Conservation (phyloP, 92 coral and sea anemone species). For the Actinostola sp. region DNA sequence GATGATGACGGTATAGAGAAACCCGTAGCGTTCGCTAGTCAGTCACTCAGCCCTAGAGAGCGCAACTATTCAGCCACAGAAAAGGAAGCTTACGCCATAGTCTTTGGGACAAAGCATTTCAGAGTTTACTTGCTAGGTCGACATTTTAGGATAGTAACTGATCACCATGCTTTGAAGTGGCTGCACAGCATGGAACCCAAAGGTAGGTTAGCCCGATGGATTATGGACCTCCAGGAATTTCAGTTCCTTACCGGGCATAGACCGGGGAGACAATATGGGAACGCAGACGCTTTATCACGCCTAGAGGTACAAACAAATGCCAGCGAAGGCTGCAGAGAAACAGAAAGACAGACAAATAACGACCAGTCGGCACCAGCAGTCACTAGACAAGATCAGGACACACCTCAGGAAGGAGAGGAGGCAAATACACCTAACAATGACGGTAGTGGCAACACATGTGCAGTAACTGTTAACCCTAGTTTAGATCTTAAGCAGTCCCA, state of each 20-base stretch:
- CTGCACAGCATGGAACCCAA: conserved; percentile 42
- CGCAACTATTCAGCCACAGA: conserved; percentile 29
- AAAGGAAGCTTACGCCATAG: conserved; percentile 45
- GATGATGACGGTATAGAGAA: conserved; percentile 30
- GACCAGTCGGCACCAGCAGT: too few relatives aligned
- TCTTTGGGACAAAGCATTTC: conserved; percentile 24
- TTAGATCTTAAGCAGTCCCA: conserved; percentile 29
- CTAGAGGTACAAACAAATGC: too few relatives aligned
- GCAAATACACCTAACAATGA: too few relatives aligned
- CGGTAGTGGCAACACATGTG: neutral
- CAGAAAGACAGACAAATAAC: too few relatives aligned
- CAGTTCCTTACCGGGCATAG: conserved; percentile 38
- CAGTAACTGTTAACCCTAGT: conserved; percentile 6
- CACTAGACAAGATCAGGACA: too few relatives aligned
- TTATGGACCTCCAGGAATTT: conserved; percentile 59
- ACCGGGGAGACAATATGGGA: conserved; percentile 38
- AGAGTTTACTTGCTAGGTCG: conserved; percentile 24
- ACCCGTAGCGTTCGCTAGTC: conserved; percentile 28
- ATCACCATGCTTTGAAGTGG: conserved; percentile 46
- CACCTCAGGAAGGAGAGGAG: too few relatives aligned
- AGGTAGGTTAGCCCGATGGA: conserved; percentile 47
- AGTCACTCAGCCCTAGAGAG: conserved; percentile 18
- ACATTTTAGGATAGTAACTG: conserved; percentile 20
- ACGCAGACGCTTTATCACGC: conserved; percentile 51
- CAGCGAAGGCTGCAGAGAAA: neutral